phyloP scores from a whole-genome alignment of 2,113 vertebrate species.

The Edolisoma coerulescens region DNA sequence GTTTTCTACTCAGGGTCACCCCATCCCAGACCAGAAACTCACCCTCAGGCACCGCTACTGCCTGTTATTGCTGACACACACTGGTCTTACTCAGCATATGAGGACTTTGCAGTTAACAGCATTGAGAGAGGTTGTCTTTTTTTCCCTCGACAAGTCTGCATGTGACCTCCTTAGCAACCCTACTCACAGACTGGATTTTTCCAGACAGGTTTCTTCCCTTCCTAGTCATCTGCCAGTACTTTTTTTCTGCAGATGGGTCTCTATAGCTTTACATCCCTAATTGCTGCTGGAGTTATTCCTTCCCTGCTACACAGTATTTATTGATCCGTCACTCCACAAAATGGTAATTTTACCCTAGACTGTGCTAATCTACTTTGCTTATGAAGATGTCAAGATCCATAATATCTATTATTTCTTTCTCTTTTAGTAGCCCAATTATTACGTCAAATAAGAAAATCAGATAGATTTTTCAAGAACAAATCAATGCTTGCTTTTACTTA shows the following conservation, averaged over 20 bases:
- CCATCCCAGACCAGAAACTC: not conserved
- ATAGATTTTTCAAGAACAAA: not conserved
- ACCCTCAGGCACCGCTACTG: not conserved
- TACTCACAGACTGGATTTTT: not conserved
- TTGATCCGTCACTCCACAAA: not conserved
- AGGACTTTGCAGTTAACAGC: not conserved
- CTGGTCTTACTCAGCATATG: not conserved
- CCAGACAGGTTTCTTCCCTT: not conserved
- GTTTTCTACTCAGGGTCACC: not conserved
- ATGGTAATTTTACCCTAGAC: not conserved
- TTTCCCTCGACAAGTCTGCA: accelerated
- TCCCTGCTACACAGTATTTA: not conserved
- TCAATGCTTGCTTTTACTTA: not conserved
- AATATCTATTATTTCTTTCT: not conserved
- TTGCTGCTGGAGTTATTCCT: not conserved
- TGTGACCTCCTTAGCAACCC: not conserved
- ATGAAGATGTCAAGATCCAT: not conserved
- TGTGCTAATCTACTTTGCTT: not conserved
- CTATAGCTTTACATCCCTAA: not conserved
- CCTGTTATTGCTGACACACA: not conserved
- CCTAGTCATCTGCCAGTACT: not conserved
- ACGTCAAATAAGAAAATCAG: not conserved
- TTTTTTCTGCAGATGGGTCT: not conserved
- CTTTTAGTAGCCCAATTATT: not conserved
- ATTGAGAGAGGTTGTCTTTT: not conserved